Base-by-base conservation (phyloP, 1,140 invertebrate species). In the Maconellicoccus hirsutus region DNA sequence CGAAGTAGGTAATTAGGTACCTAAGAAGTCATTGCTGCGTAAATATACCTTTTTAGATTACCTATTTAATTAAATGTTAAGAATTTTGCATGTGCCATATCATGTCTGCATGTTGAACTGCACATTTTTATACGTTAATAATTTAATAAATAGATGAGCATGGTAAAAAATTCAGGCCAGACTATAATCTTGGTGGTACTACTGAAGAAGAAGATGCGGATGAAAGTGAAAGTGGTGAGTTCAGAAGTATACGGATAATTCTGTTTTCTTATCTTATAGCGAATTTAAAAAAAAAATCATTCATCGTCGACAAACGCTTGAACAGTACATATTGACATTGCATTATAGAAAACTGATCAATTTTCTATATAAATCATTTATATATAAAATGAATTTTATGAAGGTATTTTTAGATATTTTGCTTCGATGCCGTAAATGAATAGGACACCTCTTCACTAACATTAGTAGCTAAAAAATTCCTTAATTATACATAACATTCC, bases 191-290 rank as follows among this genome's bases (percentile, higher is more conserved):
- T 69, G 71, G 61, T 39, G 71, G 61, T 63, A 63, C 38, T n/a
- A 33, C 63, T 66, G 71, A 72, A 52, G 86, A 87, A 79, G 86
- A 87, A 73, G 85, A 87, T 69, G 78, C 79, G 69, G 85, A 86
- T 75, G 85, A 85, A 80, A 85, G 85, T 86, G 83, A 84, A 78
- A 71, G 71, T 70, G 69, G 69, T 70, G 26, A 70, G 69, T 70
- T 70, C 7, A 70, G 26, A 3, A 4, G 2, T 52, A 52, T 14
- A 52, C n/a, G n/a, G n/a, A 52, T 16, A 14, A 8, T 38, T 38
- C 16, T 19, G 16, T 8, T 16, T 52, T 8, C 29, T 33, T 33
- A 6, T 33, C 12, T 33, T 33, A 33, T n/a, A n/a, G n/a, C n/a
- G n/a, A n/a, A n/a, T n/a, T n/a, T n/a, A 33, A 33, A 33, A 33